These are phyloP conservation scores for Passer montanus DNA, from an alignment of 2,113 vertebrate species.

Conservation along the genomic window DNA sequence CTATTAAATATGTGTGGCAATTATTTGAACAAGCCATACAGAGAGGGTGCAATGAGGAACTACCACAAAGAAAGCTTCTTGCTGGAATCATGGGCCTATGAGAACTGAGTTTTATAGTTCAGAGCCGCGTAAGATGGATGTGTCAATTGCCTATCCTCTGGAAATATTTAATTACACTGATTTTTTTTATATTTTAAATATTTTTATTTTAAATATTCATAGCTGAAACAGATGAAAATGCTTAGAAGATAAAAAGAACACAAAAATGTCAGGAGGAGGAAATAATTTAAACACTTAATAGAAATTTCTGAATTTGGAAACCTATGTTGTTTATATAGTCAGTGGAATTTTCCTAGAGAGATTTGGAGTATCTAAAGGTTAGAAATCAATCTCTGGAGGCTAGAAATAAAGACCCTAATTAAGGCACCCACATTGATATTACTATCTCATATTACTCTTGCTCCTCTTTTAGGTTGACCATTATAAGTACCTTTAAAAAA, in stretches of 20 bases:
- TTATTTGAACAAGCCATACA: background rate
- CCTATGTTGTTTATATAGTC: background rate
- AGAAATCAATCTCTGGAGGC: background rate
- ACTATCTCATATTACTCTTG: background rate
- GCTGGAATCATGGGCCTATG: background rate
- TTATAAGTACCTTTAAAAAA: background rate
- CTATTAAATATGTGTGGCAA: background rate
- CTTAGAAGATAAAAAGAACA: background rate
- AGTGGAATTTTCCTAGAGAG: background rate
- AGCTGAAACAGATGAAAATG: background rate
- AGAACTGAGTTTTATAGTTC: background rate
- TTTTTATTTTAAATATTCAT: background rate
- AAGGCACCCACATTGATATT: background rate
- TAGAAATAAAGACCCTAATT: background rate
- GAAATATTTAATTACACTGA: background rate
- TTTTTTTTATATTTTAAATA: background rate
- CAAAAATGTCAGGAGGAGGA: accelerated
- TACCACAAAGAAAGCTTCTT: background rate
- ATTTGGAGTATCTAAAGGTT: background rate
- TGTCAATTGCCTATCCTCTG: background rate
- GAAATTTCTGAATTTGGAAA: background rate
- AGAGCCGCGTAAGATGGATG: background rate
- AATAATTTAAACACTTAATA: background rate
- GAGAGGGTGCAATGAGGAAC: background rate
- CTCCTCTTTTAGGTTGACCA: background rate